Base-by-base conservation (phyloP, 2,888 invertebrate genomes). In the Drosophila meridionalis region DNA sequence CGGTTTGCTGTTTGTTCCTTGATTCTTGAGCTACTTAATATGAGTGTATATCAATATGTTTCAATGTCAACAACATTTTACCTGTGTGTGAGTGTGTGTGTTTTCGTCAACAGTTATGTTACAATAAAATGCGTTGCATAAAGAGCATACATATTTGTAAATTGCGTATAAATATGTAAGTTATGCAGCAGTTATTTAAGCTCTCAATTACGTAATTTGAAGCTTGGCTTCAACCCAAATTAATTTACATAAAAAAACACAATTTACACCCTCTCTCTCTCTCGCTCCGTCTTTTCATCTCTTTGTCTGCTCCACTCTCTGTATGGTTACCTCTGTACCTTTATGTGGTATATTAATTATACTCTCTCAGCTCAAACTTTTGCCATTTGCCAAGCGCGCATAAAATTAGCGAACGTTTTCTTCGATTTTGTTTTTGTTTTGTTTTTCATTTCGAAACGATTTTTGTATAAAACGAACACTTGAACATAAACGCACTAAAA, bases 141-240 rank as follows among this genome's bases (percentile, higher is more conserved):
- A 47, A 67, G 34, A 45, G 34, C 36, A 62, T 81, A 72, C 70
- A 64, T 65, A 57, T 64, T 68, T 75, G 68, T 64, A 66, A 71
- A 30, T 58, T 36, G 57, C 28, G 61, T 50, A n/a, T 48, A 67
- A 60, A 59, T 72, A 55, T 74, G 26, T 80, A 38, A 65, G 65
- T 69, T 48, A 69, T 73, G 69, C 66, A 63, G 50, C 76, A 71
- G 66, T 82, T 82, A 82, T 55, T 83, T 82, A 85, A 87, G 85
- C 87, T 87, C 87, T 77, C 68, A 69, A 73, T 89, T 90, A 78
- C 88, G 75, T 80, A 71, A 77, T 87, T 74, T 77, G 80, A 87
- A 87, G 87, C 83, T 84, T 83, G 70, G 82, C 76, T 87, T 87
- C 78, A 75, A 71, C 76, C 36, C 56, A 84, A 82, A 76, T 84